Base-by-base conservation (phyloP, 2,113 vertebrate genomes). In the Nycticryphes semicollaris region DNA sequence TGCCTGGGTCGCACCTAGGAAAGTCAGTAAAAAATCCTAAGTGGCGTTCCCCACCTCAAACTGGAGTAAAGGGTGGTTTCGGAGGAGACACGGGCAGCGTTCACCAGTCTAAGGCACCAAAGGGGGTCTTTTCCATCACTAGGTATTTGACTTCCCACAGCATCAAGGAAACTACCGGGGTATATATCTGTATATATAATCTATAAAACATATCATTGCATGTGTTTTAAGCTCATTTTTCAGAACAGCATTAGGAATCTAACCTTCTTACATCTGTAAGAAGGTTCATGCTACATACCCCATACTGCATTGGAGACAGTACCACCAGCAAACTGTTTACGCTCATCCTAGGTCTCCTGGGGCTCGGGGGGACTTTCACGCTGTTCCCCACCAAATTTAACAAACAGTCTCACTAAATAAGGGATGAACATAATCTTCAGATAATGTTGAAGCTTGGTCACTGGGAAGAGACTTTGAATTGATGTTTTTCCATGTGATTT, bases 71-170 rank as follows among this genome's bases (percentile, higher is more conserved):
- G 50, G 41, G n/a, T 85, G 82, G 12, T 15, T 66, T 89, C 35
- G 15, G 78, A 83, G 57, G 53, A 48, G 63, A 56, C 62, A 21
- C 5, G 3, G 0, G 4, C 10, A 35, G 57, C 0, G 0, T 37
- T 87, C 77, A 62, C 70, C 54, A 28, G 69, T 5, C 48, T 31
- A 28, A 64, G 50, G 76, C 73, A 41, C 47, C 25, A 10, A 33
- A 64, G 76, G 17, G 24, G 16, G 30, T 60, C 39, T 72, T 51
- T 89, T 64, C 37, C 37, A 39, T 57, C 37, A 6, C 43, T 7
- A 8, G 21, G 6, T 45, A 2, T 77, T 85, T 57, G 41, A 67
- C 51, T 86, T 87, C 37, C 39, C 48, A 37, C 33, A 62, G 19
- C 50, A 33, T 33, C 66, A 41, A 72, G 30, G 62, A 69, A 84